Percentiles rank a stretch among this genome's conserved stretches.
Conservation (phyloP, 2,113 vertebrate species). For the Macheiramphus alcinus region DNA sequence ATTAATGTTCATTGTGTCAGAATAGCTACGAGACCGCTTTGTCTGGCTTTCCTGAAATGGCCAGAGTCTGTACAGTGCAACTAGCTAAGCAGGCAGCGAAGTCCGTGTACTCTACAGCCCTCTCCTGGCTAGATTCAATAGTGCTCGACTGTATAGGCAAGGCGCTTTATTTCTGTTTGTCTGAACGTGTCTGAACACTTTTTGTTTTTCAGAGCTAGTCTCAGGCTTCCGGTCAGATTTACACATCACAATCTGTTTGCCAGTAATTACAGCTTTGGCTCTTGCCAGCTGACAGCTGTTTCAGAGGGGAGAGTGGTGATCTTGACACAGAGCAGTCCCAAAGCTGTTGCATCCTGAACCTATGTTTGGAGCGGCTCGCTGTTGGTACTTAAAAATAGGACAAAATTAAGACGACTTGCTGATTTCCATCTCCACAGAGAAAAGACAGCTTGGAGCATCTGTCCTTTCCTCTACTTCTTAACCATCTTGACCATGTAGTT, state of each 20-base stretch:
- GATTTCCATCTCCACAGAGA: background rate
- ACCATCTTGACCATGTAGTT: accelerated
- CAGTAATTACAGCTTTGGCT: background rate
- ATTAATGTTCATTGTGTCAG: background rate
- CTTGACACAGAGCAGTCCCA: background rate
- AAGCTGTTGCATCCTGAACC: background rate
- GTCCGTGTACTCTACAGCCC: background rate
- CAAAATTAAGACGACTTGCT: background rate
- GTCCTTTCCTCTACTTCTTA: background rate
- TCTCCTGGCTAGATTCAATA: background rate
- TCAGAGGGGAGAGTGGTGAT: background rate
- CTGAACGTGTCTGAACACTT: accelerated
- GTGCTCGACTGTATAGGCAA: accelerated
- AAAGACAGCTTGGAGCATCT: too few species aligned
- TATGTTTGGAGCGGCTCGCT: accelerated
- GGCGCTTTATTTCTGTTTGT: accelerated
- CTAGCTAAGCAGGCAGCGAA: accelerated
- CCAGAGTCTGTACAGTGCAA: background rate
- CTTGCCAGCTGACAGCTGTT: background rate
- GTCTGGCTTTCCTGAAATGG: background rate
- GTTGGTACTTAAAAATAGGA: background rate
- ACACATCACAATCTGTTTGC: accelerated
- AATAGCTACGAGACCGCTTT: accelerated
- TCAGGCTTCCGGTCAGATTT: background rate
- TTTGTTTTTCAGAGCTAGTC: background rate